These are phyloP conservation scores for Nicator chloris DNA, from an alignment of 2,113 vertebrate genomes.

Conservation along the genomic window DNA sequence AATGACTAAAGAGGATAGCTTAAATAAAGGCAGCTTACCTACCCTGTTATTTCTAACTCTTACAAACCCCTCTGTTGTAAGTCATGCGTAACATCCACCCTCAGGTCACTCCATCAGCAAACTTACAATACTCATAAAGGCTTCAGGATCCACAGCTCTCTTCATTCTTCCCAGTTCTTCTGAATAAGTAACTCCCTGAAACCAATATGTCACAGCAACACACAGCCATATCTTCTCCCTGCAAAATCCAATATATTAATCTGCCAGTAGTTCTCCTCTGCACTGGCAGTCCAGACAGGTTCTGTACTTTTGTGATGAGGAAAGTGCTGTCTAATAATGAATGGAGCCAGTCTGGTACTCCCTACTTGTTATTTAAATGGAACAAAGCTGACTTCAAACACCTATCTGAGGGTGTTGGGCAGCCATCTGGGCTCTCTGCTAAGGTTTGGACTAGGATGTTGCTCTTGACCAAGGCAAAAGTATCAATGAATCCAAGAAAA, in stretches of 20 bases:
- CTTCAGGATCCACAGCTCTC: slow-evolving; percentile 1
- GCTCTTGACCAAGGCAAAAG: background rate
- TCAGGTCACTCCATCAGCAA: background rate
- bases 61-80: background rate
- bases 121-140: slow-evolving; percentile 10
- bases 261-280: background rate
- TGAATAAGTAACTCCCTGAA: background rate
- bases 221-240: slow-evolving; percentile 32
- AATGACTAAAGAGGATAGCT: background rate
- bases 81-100: background rate
- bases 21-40: background rate
- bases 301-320: background rate
- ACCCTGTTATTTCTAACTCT: background rate
- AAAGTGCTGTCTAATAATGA: background rate
- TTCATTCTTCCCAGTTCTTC: background rate
- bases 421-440: background rate
- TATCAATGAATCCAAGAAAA: background rate
- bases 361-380: background rate
- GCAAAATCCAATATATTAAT: background rate
- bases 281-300: background rate
- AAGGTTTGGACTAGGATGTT: background rate
- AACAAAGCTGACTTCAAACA: background rate
- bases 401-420: background rate
- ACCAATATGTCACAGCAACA: background rate
- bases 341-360: background rate